Evolutionary conservation across 2,888 invertebrate species (phyloP), one percentile per base, ranked within the genome.

Genomic region (Nemurella pictetii): DNA sequence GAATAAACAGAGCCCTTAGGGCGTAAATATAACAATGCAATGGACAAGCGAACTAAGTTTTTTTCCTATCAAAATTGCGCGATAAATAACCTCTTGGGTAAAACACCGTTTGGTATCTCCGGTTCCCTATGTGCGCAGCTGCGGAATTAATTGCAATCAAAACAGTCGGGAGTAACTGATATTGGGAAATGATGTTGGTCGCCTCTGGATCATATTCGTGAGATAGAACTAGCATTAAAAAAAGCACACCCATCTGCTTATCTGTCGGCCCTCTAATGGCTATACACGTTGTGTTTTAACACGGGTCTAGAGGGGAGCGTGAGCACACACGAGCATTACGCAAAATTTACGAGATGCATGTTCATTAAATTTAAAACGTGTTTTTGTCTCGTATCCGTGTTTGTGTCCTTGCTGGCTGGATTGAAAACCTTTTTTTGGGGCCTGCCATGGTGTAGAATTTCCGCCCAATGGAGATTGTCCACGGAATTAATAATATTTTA

Each of bases 151-250:
- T 55, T 28, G 29, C 78, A 78, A 78, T 78, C 28, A 78, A 30
- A 78, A 29, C 78, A 72, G 55, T 26, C 81, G 72, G 82, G 26
- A 72, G 55, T 82, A 82, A 82, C 82, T 82, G 82, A 36, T 82
- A 82, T 82, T 55, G 82, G 82, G 73, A 82, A 82, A 55, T 72
- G 72, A 28, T 72, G 55, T 7, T 77, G 4, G 74, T 27, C 28
- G 20, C 78, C 78, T 27, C 78, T 78, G 78, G 78, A 78, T 72
- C 82, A 26, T 5, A 72, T 55, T 29, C 78, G 78, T 82, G 82
- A 82, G 72, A 82, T 82, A 82, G 55, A 55, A 82, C 29, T 78
- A 36, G 80, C 55, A 20, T 7, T 82, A 72, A 82, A 82, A 82
- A 82, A 55, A 28, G 20, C 36, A 55, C 55, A 55, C 55, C 20